Base-by-base conservation (phyloP, 2,888 invertebrate genomes). In the Stenotaenia linearis region DNA sequence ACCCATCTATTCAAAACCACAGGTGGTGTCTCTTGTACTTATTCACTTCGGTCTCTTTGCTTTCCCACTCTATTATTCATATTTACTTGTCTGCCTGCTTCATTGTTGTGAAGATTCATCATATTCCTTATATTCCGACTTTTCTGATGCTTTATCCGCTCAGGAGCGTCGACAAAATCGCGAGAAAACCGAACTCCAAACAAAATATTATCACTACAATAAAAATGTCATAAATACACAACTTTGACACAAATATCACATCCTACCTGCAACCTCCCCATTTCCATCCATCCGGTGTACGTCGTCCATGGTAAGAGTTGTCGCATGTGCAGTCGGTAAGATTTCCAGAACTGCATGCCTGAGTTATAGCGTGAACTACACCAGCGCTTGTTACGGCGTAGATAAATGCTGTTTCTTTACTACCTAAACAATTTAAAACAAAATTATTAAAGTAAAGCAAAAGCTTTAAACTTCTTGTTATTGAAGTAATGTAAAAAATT, bases 261-360 rank as follows among this genome's bases (percentile, higher is more conserved):
- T n/a, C n/a, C n/a, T 83, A 86, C 86, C 89, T 89, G 84, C 89
- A 89, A 4, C 89, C 89, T 3, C 89, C 89, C 89, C 89, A 89
- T 84, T 88, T 88, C 89, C 89, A 89, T 9, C 88, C 89, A 82
- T 87, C 88, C 2, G 87, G 87, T 21, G 87, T 87, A 6, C 86
- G 83, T 80, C 85, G 84, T 23, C 88, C 88, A 80, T 87, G 86
- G 77, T 85, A 84, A 61, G 84, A 84, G 80, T 85, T 83, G 84
- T 88, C 88, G 84, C 90, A 90, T 81, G 88, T 87, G 84, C 90
- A 90, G 82, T 89, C 89, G 18, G 89, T 89, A 77, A 90, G 85
- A 84, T 89, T 89, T 23, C 89, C 90, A 1, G 88, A 87, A 82
- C 88, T 88, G 83, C 90, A 90, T 18, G 89, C 87, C 82, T 88